These are phyloP conservation scores for Trachelus iudaicus DNA, from an alignment of 2,888 invertebrate species.

Conservation along the genomic window DNA sequence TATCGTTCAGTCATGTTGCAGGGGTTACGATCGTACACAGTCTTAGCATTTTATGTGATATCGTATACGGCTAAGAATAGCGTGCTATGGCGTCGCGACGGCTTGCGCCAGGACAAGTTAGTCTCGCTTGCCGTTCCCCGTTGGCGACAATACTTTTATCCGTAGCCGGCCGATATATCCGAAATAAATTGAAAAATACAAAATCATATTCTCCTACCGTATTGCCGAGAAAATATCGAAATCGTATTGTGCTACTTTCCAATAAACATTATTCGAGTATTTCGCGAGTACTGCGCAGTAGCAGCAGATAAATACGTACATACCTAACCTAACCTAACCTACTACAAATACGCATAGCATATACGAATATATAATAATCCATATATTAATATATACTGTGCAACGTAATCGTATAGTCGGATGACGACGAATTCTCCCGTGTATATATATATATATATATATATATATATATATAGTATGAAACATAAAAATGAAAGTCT, in stretches of 20 bases:
- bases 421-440: not conserved
- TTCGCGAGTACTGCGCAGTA: not conserved
- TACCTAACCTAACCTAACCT: too few relatives aligned
- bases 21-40: conserved; percentile 29
- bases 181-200: not conserved
- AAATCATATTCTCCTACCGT: not conserved
- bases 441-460: too few relatives aligned
- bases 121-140: not conserved
- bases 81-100: not conserved
- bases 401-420: not conserved
- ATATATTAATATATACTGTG: not conserved
- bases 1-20: conserved; percentile 30
- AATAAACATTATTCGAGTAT: not conserved
- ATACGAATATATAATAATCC: too few relatives aligned
- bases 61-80: not conserved
- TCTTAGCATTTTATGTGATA: conserved; percentile 32
- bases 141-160: not conserved
- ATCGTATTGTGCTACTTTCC: not conserved
- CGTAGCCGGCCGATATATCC: not conserved
- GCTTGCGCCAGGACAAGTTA: not conserved
- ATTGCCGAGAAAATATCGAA: not conserved
- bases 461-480: too few relatives aligned
- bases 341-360: too few relatives aligned
- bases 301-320: not conserved
- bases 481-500: not conserved